Evolutionary conservation across 2,113 vertebrate species (phyloP).

Genomic region (Cyphomyrus plagiostoma): DNA sequence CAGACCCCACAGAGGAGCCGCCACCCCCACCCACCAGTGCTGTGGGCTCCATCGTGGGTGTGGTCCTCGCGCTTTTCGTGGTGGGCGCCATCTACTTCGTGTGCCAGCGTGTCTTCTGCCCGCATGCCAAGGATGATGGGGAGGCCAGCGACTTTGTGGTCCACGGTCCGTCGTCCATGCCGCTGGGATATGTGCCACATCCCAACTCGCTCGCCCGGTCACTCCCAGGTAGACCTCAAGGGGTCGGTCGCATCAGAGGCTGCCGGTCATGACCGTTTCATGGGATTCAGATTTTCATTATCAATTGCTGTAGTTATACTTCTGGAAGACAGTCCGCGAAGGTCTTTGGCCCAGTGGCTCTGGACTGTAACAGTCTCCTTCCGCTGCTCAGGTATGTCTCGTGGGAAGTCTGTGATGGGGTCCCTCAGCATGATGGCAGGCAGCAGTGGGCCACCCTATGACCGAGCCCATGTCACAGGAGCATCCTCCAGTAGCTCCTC

Average conservation of each 20-base stretch:
- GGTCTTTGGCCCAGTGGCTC: background rate
- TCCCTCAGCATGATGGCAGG: slow-evolving; percentile 96
- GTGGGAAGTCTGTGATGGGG: slow-evolving; percentile 92
- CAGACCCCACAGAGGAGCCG: slow-evolving; percentile 87
- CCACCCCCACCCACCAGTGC: slow-evolving; percentile 79
- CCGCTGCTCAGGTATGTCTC: slow-evolving; percentile 75
- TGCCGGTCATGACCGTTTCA: background rate
- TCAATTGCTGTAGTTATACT: background rate
- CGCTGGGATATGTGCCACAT: slow-evolving; percentile 89
- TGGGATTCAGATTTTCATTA: background rate
- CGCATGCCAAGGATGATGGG: slow-evolving; percentile 89
- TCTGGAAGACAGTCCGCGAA: background rate
- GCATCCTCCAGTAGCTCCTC: slow-evolving; percentile 96
- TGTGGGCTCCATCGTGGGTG: slow-evolving; percentile 85
- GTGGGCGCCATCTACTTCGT: slow-evolving; percentile 89
- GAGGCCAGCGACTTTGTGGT: slow-evolving; percentile 91
- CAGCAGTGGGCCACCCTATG: slow-evolving; percentile 89
- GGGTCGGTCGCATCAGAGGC: background rate
- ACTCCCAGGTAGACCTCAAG: slow-evolving; percentile 68
- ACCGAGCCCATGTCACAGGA: slow-evolving; percentile 90
- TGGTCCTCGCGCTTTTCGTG: slow-evolving; percentile 85
- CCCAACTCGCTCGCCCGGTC: slow-evolving; percentile 85
- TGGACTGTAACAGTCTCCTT: background rate
- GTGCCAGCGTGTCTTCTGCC: slow-evolving; percentile 90
- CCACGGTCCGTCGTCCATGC: slow-evolving; percentile 81